Base-by-base conservation (phyloP, 2,888 invertebrate genomes). In the Ephialtes manifestator region DNA sequence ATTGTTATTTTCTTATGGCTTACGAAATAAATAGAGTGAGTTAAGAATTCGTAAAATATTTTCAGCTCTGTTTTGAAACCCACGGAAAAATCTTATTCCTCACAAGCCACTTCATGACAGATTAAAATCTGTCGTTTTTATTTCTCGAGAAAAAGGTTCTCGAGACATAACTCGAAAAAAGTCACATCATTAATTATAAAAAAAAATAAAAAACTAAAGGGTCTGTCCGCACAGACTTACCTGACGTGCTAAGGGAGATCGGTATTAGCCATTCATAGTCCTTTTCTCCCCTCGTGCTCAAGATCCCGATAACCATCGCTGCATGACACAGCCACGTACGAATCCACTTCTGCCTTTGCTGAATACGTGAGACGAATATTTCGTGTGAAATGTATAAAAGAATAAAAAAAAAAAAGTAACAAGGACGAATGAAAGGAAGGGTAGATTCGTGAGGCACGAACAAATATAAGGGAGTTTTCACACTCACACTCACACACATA, bases 281-380 rank as follows among this genome's bases (percentile, higher is more conserved):
- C 18, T 76, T 53, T 71, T 84, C 60, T 70, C 68, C 68, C 84
- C 76, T 78, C 68, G 81, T 60, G 78, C 65, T 75, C 81, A 65
- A 85, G 84, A 85, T 85, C 84, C 55, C 81, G 84, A 81, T 82
- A 85, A 82, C 76, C 77, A 68, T 78, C 72, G 84, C 76, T 60
- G 74, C 58, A 77, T 81, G 81, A 81, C 71, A 81, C 82, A 65
- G 83, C 83, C 85, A 83, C 83, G 82, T 83, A 83, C 83, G 83
- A 67, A 80, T 83, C 76, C 77, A 83, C 79, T 83, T 80, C 58
- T 74, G 68, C 63, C 70, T 53, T 70, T 46, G 86, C 80, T 51
- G 81, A 87, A 87, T 89, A 91, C 91, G 91, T 91, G 91, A 91
- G 88, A 58, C 76, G 91, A 91, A 91, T 91, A 82, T 78, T 68